phyloP scores from a whole-genome alignment of 1,140 invertebrate genomes.

The Episyrphus balteatus region DNA sequence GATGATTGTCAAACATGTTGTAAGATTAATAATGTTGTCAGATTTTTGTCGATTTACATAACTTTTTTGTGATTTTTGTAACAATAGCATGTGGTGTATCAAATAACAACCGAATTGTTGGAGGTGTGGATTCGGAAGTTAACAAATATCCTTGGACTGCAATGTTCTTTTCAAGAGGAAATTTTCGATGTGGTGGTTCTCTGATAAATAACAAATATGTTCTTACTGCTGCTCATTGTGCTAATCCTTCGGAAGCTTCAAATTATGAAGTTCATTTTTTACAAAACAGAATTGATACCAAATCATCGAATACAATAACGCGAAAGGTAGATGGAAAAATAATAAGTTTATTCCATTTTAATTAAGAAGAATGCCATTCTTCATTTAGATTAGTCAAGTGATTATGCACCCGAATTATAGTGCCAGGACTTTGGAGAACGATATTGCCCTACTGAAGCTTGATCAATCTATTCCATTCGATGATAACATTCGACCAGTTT shows the following conservation, averaged over 20 bases:
- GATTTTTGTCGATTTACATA: no score
- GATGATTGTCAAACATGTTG: no score
- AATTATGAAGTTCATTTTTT: constrained; percentile 51
- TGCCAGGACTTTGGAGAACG: constrained; percentile 59
- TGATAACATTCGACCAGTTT: constrained; percentile 52
- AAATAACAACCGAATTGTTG: constrained; percentile 52
- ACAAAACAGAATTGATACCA: constrained; percentile 48
- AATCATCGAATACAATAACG: constrained; percentile 10
- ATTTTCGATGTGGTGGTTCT: constrained; percentile 64
- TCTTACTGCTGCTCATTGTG: constrained; percentile 26
- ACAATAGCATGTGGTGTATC: no score
- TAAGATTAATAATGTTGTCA: no score
- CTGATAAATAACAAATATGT: constrained; percentile 46
- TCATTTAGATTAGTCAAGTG: constrained; percentile 40
- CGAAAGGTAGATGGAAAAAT: constrained; percentile 8
- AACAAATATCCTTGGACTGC: constrained; percentile 69
- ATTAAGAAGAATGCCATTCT: background rate
- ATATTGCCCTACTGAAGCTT: constrained; percentile 66
- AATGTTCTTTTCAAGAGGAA: constrained; percentile 49
- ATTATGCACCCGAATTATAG: constrained; percentile 57
- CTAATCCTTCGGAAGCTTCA: constrained; percentile 45
- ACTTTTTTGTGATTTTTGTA: no score
- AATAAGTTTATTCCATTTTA: no score
- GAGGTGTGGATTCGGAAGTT: constrained; percentile 52
- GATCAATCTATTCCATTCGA: constrained; percentile 47